Evolutionary conservation across 2,888 invertebrate species (phyloP).

Genomic region (Microchrysa polita): DNA sequence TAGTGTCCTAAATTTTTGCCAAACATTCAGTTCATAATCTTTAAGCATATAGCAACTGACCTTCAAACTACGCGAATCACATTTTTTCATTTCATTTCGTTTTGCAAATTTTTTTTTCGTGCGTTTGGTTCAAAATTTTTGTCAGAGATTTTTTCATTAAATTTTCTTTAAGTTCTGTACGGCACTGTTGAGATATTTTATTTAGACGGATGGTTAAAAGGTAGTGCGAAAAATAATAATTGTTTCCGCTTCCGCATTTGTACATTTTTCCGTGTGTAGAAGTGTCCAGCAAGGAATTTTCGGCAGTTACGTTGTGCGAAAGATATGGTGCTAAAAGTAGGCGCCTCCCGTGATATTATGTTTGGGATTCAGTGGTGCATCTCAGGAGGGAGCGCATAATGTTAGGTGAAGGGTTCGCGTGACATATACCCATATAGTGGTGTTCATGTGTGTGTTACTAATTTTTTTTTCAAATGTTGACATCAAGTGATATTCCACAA

Average conservation of each 20-base stretch:
- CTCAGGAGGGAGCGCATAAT: neutral
- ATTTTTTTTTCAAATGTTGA: neutral
- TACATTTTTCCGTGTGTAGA: neutral
- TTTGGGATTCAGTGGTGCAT: neutral
- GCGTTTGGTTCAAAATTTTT: too few relatives aligned
- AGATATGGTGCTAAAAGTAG: too few relatives aligned
- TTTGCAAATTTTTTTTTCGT: neutral
- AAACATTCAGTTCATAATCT: constrained; percentile 46
- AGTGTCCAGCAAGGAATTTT: neutral
- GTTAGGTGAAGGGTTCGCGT: neutral
- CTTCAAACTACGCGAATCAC: constrained; percentile 47
- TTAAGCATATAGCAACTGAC: constrained; percentile 46
- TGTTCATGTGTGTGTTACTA: neutral
- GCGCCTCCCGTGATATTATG: neutral
- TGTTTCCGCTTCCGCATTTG: constrained; percentile 35
- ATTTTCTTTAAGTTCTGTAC: neutral
- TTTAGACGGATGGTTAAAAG: neutral
- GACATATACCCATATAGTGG: neutral
- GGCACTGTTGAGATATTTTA: constrained; percentile 20
- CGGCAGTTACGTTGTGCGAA: neutral
- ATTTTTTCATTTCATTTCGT: constrained; percentile 24
- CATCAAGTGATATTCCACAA: constrained; percentile 8
- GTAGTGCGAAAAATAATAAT: neutral
- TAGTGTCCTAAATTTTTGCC: constrained; percentile 50
- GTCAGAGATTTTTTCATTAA: too few relatives aligned